Conservation (phyloP, 2,888 invertebrate species). For the Syrphus vitripennis region DNA sequence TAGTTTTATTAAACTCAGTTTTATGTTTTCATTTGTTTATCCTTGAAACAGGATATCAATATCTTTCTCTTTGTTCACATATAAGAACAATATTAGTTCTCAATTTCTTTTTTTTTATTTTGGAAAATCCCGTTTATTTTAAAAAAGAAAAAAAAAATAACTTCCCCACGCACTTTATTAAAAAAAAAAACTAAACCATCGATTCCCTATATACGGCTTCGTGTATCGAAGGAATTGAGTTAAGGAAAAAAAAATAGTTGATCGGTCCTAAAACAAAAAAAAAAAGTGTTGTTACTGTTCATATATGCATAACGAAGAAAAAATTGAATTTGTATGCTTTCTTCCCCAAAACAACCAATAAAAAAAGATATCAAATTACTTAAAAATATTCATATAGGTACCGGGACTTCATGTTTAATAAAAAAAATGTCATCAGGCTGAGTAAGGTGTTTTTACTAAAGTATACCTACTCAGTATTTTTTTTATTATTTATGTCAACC, state of each 20-base stretch:
- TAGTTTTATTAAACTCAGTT: neutral
- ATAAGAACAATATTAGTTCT: constrained; percentile 40
- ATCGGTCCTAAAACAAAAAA: neutral
- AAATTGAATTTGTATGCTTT: constrained; percentile 35
- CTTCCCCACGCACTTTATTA: constrained; percentile 43
- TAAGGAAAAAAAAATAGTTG: neutral
- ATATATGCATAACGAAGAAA: constrained; percentile 15
- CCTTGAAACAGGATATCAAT: constrained; percentile 40
- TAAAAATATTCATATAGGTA: neutral
- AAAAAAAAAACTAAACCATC: neutral
- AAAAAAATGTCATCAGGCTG: constrained; percentile 61
- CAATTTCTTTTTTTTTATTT: neutral
- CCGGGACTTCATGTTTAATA: constrained; percentile 19
- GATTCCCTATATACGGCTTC: constrained; percentile 46
- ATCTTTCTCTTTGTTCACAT: neutral
- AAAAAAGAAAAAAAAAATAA: neutral
- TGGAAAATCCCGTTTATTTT: neutral
- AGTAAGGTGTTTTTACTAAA: constrained; percentile 53
- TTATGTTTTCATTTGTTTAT: constrained; percentile 31
- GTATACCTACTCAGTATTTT: neutral
- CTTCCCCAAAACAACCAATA: constrained; percentile 13
- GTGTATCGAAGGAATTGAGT: constrained; percentile 13
- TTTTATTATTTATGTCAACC: neutral
- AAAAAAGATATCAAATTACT: constrained; percentile 53
- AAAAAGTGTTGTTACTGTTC: constrained; percentile 28